A percentile compares a stretch with the other conserved stretches of the same genome.
Evolutionary conservation across 1,140 invertebrate species (phyloP).

Genomic region (Ceratina japonica): DNA sequence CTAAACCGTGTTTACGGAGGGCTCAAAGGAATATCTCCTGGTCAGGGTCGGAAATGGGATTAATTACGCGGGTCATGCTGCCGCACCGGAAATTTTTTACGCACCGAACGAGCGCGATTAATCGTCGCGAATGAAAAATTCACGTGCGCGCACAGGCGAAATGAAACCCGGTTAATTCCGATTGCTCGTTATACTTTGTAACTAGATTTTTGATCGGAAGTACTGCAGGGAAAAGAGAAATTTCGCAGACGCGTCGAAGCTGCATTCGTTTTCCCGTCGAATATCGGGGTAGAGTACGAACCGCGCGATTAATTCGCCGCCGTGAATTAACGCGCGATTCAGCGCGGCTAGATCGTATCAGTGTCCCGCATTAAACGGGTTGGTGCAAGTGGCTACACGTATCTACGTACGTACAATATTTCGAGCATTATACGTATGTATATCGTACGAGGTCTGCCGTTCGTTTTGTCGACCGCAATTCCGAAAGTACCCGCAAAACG

Average conservation of each 20-base stretch:
- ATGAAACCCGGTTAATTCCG: background rate
- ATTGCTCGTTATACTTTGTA: too few relatives aligned
- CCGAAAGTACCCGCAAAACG: constrained; percentile 2
- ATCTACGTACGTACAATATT: constrained; percentile 30
- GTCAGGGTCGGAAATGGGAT: constrained; percentile 59
- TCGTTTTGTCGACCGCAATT: constrained; percentile 26
- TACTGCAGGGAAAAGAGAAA: background rate
- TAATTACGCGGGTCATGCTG: constrained; percentile 55
- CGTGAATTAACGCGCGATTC: constrained; percentile 14
- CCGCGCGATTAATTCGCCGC: constrained; percentile 23
- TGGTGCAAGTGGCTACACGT: background rate
- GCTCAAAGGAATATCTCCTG: constrained; percentile 47
- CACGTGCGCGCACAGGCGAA: background rate
- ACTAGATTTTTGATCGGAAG: background rate
- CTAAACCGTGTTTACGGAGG: constrained; percentile 43
- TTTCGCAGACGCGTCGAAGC: background rate
- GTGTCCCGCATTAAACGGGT: constrained; percentile 2
- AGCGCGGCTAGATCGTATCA: constrained; percentile 32
- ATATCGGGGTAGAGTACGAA: constrained; percentile 9
- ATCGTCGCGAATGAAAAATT: background rate
- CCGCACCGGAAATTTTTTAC: constrained; percentile 38
- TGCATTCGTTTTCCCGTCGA: background rate
- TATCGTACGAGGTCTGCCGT: background rate
- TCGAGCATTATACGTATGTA: constrained; percentile 19
- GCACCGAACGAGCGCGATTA: constrained; percentile 4